A percentile compares a stretch with the other conserved stretches of the same genome.
Conservation (phyloP, 2,797 vertebrate species). For the Nannoperca obscura region DNA sequence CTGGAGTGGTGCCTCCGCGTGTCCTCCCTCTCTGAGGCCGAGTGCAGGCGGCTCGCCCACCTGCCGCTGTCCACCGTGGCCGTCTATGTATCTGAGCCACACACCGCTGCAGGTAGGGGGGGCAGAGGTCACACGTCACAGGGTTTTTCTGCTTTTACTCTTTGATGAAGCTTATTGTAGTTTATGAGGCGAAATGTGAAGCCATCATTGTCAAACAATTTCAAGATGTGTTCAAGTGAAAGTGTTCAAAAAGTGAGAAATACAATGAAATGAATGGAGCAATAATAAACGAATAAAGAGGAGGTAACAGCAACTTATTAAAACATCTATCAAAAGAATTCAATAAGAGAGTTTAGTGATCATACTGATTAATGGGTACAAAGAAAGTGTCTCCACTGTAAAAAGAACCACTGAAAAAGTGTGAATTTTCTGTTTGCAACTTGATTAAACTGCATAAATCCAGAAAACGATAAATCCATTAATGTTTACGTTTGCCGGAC, state of each 20-base stretch:
- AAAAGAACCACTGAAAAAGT: neutral
- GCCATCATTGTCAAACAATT: neutral
- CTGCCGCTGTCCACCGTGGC: constrained; percentile 81
- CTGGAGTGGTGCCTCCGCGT: constrained; percentile 82
- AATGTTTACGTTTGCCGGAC: neutral
- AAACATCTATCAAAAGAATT: neutral
- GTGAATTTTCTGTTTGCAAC: neutral
- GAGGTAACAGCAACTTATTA: too few relatives aligned
- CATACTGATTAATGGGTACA: neutral
- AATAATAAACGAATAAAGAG: neutral
- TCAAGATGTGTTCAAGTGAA: neutral
- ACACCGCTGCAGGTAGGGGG: constrained; percentile 56
- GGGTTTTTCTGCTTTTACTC: neutral
- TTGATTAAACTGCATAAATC: neutral
- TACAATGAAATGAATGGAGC: neutral
- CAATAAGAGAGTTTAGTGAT: neutral
- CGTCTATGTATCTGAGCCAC: constrained; percentile 81
- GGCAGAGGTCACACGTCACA: constrained; percentile 14
- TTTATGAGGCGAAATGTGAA: neutral
- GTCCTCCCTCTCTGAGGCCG: constrained; percentile 79
- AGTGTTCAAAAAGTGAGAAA: too few relatives aligned
- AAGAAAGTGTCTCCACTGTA: neutral
- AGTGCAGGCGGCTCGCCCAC: constrained; percentile 81
- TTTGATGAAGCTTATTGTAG: neutral
- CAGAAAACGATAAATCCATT: neutral